Evolutionary conservation across 2,888 invertebrate species (phyloP), one percentile per base, ranked within the genome.

Genomic region (Pyrocoelia pectoralis): DNA sequence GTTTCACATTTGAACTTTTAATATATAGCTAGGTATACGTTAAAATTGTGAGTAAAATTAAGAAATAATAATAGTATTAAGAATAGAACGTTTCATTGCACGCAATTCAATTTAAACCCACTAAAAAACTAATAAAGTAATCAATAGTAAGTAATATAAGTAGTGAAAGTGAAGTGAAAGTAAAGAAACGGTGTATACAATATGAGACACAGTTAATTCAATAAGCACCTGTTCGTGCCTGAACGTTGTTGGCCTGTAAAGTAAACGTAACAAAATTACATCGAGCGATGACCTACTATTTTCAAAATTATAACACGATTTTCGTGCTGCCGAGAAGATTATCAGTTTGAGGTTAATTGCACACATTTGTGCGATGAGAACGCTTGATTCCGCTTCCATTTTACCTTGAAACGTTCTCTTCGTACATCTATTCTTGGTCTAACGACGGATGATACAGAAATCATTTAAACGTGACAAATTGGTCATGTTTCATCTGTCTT

Each of bases 91-190:
- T 33, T 33, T 33, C 33, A 33, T 33, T 33, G 8, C n/a, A 33
- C 9, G n/a, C 33, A 33, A 33, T 33, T n/a, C n/a, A 33, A 24
- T 24, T 24, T 3, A 24, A 24, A 24, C 4, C 6, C 6, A 24
- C 24, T 24, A 29, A 29, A 33, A 53, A 17, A 33, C 15, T 15
- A 46, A 12, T 18, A 48, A 53, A 54, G 53, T 18, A 48, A 24
- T 60, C 43, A 49, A 55, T 56, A 56, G 33, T n/a, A n/a, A n/a
- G n/a, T 61, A 13, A 17, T 49, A 54, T 33, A 43, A 17, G 14
- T 49, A 61, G 61, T 61, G 61, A 61, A 61, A 61, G 61, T 55
- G 50, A 61, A 56, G 61, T 61, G 61, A 61, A 61, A 61, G 61
- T 61, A 14, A 38, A 48, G 19, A 46, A 43, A 8, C 29, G 9